Evolutionary conservation across 2,797 vertebrate species (phyloP).

Genomic region (Myotis myotis): DNA sequence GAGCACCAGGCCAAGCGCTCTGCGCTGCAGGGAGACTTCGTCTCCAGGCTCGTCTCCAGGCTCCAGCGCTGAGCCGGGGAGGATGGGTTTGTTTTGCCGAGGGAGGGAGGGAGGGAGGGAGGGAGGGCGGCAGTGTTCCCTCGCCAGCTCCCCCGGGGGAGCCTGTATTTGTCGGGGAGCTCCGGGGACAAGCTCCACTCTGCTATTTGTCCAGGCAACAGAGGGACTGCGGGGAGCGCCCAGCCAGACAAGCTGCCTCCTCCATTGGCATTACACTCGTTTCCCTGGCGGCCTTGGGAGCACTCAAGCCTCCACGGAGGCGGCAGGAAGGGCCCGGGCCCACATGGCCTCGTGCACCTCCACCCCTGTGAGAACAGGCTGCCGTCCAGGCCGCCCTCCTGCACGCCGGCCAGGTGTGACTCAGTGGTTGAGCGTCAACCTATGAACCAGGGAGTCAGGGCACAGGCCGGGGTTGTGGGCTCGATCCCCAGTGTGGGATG

Average conservation of each 20-base stretch:
- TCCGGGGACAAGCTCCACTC: neutral
- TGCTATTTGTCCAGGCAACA: slow-evolving; percentile 1
- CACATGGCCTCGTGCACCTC: neutral
- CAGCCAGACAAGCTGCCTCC: neutral
- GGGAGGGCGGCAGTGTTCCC: slow-evolving; percentile 25
- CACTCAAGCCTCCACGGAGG: neutral
- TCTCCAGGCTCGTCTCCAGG: neutral
- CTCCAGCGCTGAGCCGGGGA: slow-evolving; percentile 37
- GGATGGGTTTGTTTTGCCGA: slow-evolving; percentile 64
- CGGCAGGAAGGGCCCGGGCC: neutral
- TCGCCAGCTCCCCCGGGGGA: slow-evolving; percentile 53
- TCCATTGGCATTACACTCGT: neutral
- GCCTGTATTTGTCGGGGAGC: slow-evolving; percentile 47
- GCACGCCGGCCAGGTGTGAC: neutral
- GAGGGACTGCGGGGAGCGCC: neutral
- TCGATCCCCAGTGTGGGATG: too few species aligned
- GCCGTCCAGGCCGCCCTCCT: neutral
- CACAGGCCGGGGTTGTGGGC: too few species aligned
- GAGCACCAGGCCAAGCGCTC: neutral
- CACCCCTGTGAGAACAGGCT: neutral
- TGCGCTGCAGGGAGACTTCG: slow-evolving; percentile 23
- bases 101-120: neutral
- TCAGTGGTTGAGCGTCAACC: too few species aligned
- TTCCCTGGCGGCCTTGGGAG: neutral
- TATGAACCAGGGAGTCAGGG: too few species aligned